Percentiles rank a stretch among this genome's conserved stretches.
Evolutionary conservation across 2,113 vertebrate genomes (phyloP).

Genomic region (Ctenodactylus gundi): DNA sequence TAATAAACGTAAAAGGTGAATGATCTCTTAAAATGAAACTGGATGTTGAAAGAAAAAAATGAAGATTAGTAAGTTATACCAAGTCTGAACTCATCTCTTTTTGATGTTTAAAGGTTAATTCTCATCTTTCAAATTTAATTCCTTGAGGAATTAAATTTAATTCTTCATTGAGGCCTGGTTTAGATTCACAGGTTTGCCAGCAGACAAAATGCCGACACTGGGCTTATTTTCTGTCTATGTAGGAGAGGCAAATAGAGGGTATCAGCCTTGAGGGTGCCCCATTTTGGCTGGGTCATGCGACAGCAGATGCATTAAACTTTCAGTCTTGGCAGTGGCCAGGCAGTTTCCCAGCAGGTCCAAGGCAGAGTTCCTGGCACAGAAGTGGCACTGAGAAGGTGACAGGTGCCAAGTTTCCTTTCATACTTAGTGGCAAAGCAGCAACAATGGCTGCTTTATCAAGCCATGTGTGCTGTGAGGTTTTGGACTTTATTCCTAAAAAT

Average conservation of each 20-base stretch:
- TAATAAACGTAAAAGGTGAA: background rate
- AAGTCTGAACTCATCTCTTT: background rate
- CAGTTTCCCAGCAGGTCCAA: background rate
- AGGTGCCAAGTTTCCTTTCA: conserved; percentile 42
- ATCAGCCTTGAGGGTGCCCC: background rate
- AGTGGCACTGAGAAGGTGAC: background rate
- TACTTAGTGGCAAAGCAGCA: background rate
- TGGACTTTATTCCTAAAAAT: conserved; percentile 43
- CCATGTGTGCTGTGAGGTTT: conserved; percentile 42
- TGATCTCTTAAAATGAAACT: background rate
- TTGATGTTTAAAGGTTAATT: background rate
- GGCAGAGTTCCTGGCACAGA: conserved; percentile 29
- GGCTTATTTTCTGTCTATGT: background rate
- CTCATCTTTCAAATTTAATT: background rate
- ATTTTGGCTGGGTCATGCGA: background rate
- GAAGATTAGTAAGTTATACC: background rate
- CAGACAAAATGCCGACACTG: background rate
- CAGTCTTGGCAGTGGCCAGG: background rate
- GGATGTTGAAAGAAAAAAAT: background rate
- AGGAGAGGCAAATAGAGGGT: background rate
- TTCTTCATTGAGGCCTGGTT: background rate
- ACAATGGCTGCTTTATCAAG: background rate
- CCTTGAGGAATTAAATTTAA: too few relatives aligned
- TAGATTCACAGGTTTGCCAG: background rate
- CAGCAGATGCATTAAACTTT: background rate